phyloP scores from a whole-genome alignment of 2,888 invertebrate species.

The Frankliniella intonsa region DNA sequence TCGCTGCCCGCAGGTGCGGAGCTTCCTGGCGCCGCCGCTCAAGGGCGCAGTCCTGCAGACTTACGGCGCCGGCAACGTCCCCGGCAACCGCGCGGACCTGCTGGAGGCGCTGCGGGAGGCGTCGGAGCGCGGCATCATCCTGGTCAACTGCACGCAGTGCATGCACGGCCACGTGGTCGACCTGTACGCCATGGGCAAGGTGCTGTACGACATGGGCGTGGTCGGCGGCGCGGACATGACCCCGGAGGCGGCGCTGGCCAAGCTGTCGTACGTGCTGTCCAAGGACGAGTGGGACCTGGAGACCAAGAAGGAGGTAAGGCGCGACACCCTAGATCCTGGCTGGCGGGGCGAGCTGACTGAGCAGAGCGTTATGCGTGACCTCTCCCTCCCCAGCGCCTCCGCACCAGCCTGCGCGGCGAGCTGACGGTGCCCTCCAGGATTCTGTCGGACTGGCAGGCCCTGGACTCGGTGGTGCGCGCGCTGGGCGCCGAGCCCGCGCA shows the following conservation, averaged over 20 bases:
- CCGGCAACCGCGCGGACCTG: conserved; percentile 75
- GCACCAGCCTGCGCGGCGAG: conserved; percentile 74
- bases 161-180: conserved; percentile 71
- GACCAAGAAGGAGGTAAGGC: conserved; percentile 58
- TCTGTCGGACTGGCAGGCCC: conserved; percentile 51
- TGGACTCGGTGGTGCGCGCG: conserved; percentile 54
- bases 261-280: conserved; percentile 82
- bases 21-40: conserved; percentile 71
- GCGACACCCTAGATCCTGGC: background rate
- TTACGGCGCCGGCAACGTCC: conserved; percentile 92
- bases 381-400: conserved; percentile 61
- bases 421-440: conserved; percentile 53
- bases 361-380: background rate
- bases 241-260: conserved; percentile 87
- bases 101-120: conserved; percentile 67
- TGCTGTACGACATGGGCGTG: conserved; percentile 64
- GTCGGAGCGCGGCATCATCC: conserved; percentile 69
- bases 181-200: conserved; percentile 81
- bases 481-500: conserved; percentile 55
- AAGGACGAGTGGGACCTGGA: conserved; percentile 63
- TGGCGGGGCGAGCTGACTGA: background rate
- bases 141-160: conserved; percentile 92
- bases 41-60: conserved; percentile 83
- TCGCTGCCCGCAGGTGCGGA: conserved; percentile 48
- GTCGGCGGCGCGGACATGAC: conserved; percentile 85